phyloP scores from a whole-genome alignment of 2,888 invertebrate species.

The Noctua fimbriata region DNA sequence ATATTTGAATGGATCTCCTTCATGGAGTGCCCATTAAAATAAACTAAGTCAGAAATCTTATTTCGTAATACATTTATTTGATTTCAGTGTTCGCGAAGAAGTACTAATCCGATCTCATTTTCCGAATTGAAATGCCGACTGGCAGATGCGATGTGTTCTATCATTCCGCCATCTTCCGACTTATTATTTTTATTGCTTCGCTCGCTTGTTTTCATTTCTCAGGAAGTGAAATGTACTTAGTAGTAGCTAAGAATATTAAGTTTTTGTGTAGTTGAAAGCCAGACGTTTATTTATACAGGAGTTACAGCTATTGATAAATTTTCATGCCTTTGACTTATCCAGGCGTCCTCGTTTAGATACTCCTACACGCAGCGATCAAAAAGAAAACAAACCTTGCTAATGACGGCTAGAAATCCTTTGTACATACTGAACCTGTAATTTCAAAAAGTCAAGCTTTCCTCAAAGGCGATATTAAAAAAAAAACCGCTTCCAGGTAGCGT shows the following conservation, averaged over 20 bases:
- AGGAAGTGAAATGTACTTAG: background rate
- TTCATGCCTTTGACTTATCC: background rate
- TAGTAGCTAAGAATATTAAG: background rate
- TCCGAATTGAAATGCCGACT: conserved; percentile 13
- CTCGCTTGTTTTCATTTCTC: conserved; percentile 28
- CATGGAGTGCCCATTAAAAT: background rate
- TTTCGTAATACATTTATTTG: background rate
- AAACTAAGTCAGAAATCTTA: background rate
- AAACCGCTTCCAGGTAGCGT: conserved; percentile 33
- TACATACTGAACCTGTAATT: conserved; percentile 17
- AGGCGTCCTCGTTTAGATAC: background rate
- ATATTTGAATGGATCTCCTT: background rate
- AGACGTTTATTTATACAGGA: background rate
- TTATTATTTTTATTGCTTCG: conserved; percentile 31
- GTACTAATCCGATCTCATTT: conserved; percentile 31
- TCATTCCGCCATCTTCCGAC: conserved; percentile 41
- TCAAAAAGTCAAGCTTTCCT: conserved; percentile 36
- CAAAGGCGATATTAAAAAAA: conserved; percentile 51
- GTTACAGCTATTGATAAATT: background rate
- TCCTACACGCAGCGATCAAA: background rate
- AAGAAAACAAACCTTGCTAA: conserved; percentile 28
- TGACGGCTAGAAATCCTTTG: conserved; percentile 9
- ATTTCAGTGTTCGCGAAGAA: conserved; percentile 2
- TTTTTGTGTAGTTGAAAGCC: background rate
- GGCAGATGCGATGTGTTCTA: conserved; percentile 43